Conservation (phyloP, 2,797 vertebrate species). For the Lateolabrax maculatus region DNA sequence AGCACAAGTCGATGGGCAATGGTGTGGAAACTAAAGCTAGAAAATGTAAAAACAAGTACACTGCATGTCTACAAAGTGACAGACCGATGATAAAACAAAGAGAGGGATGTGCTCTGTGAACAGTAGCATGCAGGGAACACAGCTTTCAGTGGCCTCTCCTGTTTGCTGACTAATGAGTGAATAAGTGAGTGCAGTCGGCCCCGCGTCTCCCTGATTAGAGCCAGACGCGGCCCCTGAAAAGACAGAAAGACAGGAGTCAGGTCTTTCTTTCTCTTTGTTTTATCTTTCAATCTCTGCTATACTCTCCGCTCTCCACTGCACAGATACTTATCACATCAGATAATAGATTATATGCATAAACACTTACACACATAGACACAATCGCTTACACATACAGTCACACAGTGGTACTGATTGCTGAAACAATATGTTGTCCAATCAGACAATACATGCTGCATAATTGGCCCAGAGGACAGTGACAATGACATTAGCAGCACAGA, state of each 20-base stretch:
- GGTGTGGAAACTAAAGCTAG: slow-evolving; percentile 31
- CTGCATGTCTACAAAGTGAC: slow-evolving; percentile 46
- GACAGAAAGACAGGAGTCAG: slow-evolving; percentile 84
- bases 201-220: slow-evolving; percentile 78
- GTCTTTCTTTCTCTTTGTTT: slow-evolving; percentile 80
- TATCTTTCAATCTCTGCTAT: slow-evolving; percentile 80
- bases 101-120: slow-evolving; percentile 35
- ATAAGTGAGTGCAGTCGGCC: slow-evolving; percentile 74
- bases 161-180: slow-evolving; percentile 80
- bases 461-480: slow-evolving; percentile 75
- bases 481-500: slow-evolving; percentile 73
- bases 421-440: slow-evolving; percentile 77
- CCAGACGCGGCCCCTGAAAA: slow-evolving; percentile 77
- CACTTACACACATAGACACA: slow-evolving; percentile 60
- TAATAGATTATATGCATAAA: slow-evolving; percentile 62
- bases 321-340: slow-evolving; percentile 81
- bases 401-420: slow-evolving; percentile 63
- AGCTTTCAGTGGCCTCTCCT: slow-evolving; percentile 64
- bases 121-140: slow-evolving; percentile 31
- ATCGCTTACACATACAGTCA: slow-evolving; percentile 57
- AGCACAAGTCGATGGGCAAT: neutral
- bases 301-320: slow-evolving; percentile 70
- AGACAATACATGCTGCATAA: slow-evolving; percentile 75
- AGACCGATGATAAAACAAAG: slow-evolving; percentile 56
- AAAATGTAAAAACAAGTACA: slow-evolving; percentile 30